phyloP scores from a whole-genome alignment of 2,888 invertebrate species.

The Tenthredo amoena region DNA sequence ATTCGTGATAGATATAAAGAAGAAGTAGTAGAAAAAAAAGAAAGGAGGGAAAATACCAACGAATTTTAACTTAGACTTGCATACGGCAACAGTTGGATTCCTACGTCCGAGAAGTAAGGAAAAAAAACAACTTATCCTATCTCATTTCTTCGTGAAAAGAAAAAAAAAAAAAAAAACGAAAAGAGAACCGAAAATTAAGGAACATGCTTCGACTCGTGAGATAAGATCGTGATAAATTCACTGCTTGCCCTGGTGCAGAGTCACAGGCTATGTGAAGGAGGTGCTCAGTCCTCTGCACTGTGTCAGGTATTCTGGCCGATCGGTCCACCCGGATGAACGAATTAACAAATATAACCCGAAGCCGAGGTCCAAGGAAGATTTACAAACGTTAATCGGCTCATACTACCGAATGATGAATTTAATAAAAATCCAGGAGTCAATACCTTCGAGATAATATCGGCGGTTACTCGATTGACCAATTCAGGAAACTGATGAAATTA shows the following conservation, averaged over 20 bases:
- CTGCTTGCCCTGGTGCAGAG: conserved; percentile 62
- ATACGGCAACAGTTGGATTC: neutral
- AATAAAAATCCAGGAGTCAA: neutral
- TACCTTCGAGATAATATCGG: neutral
- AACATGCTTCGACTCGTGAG: conserved; percentile 64
- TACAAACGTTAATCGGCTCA: neutral
- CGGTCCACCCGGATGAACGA: conserved; percentile 63
- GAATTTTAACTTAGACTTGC: neutral
- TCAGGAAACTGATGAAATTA: neutral
- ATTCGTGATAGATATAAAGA: neutral
- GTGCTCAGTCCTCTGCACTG: conserved; percentile 50
- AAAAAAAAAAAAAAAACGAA: conserved; percentile 48
- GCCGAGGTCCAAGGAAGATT: conserved; percentile 14
- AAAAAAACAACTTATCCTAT: conserved; percentile 6
- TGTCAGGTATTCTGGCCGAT: conserved; percentile 62
- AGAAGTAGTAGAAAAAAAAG: neutral
- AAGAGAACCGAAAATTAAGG: conserved; percentile 52
- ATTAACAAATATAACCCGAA: conserved; percentile 61
- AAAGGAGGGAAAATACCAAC: neutral
- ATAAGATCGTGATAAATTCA: conserved; percentile 74
- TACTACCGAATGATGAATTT: neutral
- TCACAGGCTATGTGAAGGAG: conserved; percentile 52
- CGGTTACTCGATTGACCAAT: neutral
- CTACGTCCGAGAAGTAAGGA: neutral
- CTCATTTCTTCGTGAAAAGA: conserved; percentile 44